Conservation (phyloP, 2,797 vertebrate species). For the Parotocinclus haroldoi region DNA sequence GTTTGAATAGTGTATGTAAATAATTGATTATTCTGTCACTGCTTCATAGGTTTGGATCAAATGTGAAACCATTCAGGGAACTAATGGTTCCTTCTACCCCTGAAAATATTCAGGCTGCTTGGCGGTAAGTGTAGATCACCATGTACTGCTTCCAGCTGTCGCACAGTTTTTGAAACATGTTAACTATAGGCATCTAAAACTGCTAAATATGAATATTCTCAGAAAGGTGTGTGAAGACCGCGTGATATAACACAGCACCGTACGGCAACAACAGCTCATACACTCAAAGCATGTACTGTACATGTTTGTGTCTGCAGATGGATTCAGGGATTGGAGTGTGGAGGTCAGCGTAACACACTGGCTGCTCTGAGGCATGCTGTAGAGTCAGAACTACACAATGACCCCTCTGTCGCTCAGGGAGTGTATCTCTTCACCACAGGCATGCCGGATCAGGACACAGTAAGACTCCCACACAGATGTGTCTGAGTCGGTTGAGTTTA, state of each 20-base stretch:
- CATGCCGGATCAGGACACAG: constrained; percentile 75
- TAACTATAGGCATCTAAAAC: too few relatives aligned
- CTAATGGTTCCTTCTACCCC: constrained; percentile 60
- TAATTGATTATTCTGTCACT: neutral
- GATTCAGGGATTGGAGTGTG: constrained; percentile 65
- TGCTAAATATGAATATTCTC: too few relatives aligned
- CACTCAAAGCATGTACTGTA: neutral
- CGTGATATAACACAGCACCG: too few relatives aligned
- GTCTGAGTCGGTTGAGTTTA: too few relatives aligned
- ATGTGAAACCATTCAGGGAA: constrained; percentile 66
- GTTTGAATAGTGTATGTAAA: neutral
- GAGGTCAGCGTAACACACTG: constrained; percentile 71
- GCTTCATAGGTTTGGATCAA: constrained; percentile 69
- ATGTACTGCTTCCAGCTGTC: neutral
- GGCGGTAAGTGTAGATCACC: constrained; percentile 64
- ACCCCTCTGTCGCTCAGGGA: constrained; percentile 63
- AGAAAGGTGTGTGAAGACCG: too few relatives aligned
- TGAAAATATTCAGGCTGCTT: constrained; percentile 71
- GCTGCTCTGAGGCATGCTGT: constrained; percentile 66
- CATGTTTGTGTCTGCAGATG: constrained; percentile 63
- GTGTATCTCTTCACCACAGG: constrained; percentile 79
- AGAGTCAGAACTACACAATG: constrained; percentile 65
- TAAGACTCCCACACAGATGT: constrained; percentile 37
- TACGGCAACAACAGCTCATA: too few relatives aligned
- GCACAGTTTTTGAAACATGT: neutral